phyloP scores from a whole-genome alignment of 2,113 vertebrate genomes.

The Hyaena hyaena region DNA sequence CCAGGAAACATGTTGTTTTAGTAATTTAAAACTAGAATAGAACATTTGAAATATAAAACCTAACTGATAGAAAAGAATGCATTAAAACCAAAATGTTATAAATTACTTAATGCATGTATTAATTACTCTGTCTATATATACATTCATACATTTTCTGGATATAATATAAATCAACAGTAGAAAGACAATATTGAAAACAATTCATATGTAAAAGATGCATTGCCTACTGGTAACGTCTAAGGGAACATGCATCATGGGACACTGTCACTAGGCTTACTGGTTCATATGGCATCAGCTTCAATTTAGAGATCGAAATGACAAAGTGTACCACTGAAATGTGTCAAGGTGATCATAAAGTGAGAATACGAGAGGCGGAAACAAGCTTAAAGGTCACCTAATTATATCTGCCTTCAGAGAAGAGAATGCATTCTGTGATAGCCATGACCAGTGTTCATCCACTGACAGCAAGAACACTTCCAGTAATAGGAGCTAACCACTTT shows the following conservation, averaged over 20 bases:
- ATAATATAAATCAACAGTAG: neutral
- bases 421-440: neutral
- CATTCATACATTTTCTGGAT: neutral
- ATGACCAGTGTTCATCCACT: neutral
- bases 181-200: neutral
- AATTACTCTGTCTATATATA: neutral
- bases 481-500: neutral
- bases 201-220: neutral
- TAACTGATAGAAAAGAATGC: neutral
- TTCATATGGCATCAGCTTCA: neutral
- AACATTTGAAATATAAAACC: neutral
- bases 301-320: neutral
- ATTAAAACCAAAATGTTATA: neutral
- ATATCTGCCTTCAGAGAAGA: neutral
- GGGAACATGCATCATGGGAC: neutral
- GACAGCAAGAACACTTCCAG: neutral
- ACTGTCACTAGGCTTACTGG: neutral
- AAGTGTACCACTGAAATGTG: slow-evolving; percentile 9
- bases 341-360: slow-evolving; percentile 6
- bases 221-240: neutral
- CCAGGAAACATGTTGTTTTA: neutral
- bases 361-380: neutral
- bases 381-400: neutral
- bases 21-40: neutral
- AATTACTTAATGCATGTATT: neutral